Evolutionary conservation across 2,113 vertebrate species (phyloP).

Genomic region (Heptranchias perlo): DNA sequence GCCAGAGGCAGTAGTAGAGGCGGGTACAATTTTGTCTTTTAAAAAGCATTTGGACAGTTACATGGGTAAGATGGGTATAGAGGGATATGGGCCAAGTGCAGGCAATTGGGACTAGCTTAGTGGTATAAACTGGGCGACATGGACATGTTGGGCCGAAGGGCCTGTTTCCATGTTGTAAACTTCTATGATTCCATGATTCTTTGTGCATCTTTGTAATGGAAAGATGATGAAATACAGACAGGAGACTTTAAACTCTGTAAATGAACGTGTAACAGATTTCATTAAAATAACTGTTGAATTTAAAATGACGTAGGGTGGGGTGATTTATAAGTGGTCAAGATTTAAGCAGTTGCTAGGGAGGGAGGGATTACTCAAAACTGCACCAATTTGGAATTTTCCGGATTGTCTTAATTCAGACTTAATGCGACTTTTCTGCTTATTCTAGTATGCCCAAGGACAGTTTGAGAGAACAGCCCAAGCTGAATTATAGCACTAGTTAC

Average conservation of each 20-base stretch:
- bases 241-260: neutral
- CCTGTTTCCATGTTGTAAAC: too few species aligned
- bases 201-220: neutral
- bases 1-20: too few species aligned
- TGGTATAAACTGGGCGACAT: too few species aligned
- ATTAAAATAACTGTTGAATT: neutral
- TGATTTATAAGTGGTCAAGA: neutral
- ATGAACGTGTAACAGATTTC: neutral
- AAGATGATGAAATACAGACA: neutral
- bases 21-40: too few species aligned
- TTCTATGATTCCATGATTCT: too few species aligned
- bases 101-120: too few species aligned
- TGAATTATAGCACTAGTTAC: neutral
- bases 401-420: neutral
- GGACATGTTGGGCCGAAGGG: too few species aligned
- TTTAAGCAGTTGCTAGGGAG: neutral
- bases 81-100: too few species aligned
- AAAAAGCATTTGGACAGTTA: too few species aligned
- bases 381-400: neutral
- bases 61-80: too few species aligned
- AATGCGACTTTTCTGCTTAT: neutral
- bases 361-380: neutral
- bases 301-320: neutral
- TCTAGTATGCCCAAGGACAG: neutral
- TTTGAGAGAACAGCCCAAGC: neutral